Percentiles rank a stretch among this genome's conserved stretches.
Conservation (phyloP, 1,140 invertebrate species). For the Trialeurodes vaporariorum region DNA sequence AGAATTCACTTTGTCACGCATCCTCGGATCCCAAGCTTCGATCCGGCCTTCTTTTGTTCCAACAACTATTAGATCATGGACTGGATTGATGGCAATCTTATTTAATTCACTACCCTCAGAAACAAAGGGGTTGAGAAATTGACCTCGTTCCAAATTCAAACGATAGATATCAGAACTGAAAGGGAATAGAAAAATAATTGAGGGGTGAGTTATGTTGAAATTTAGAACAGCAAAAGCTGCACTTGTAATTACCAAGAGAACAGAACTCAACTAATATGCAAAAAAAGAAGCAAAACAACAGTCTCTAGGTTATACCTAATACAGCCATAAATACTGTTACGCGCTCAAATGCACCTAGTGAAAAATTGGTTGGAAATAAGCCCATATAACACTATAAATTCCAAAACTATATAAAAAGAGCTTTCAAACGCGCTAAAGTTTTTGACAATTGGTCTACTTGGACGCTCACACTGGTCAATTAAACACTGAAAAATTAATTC, state of each 20-base stretch:
- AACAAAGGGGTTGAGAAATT: slow-evolving; percentile 75
- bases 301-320: too few species aligned
- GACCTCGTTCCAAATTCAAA: slow-evolving; percentile 89
- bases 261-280: slow-evolving; percentile 1
- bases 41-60: slow-evolving; percentile 87
- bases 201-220: slow-evolving; percentile 9
- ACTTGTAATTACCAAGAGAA: too few species aligned
- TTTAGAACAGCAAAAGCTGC: slow-evolving; percentile 3
- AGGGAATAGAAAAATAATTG: slow-evolving; percentile 19
- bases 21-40: slow-evolving; percentile 91
- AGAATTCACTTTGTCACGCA: slow-evolving; percentile 55
- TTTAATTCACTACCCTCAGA: slow-evolving; percentile 65
- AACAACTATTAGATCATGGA: slow-evolving; percentile 73
- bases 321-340: too few species aligned
- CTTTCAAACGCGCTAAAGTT: too few species aligned
- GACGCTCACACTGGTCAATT: too few species aligned
- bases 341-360: too few species aligned
- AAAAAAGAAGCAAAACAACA: not conserved
- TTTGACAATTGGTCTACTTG: too few species aligned
- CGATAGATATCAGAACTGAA: slow-evolving; percentile 79
- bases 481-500: too few species aligned
- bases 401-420: too few species aligned
- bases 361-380: too few species aligned
- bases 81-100: slow-evolving; percentile 74
- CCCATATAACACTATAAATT: too few species aligned